Evolutionary conservation across 2,888 invertebrate genomes (phyloP).

Genomic region (Euplexia lucipara): DNA sequence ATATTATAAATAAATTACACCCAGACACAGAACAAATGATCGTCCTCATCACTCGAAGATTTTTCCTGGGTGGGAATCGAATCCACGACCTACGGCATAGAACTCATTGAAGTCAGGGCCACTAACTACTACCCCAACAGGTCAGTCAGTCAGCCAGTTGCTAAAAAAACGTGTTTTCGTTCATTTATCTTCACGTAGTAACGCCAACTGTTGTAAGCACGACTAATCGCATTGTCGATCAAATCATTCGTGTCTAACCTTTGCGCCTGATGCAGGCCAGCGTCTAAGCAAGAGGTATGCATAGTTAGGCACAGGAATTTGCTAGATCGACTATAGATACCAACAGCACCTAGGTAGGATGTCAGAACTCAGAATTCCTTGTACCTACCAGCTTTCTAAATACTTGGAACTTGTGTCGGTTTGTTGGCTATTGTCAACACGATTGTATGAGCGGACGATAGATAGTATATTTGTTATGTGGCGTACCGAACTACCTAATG

Average conservation of each 20-base stretch:
- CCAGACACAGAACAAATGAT: no score
- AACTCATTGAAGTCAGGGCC: no score
- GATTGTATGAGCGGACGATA: background rate
- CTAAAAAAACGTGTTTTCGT: no score
- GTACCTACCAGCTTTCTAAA: slow-evolving; percentile 56
- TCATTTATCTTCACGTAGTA: background rate
- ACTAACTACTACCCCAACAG: no score
- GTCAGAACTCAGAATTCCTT: slow-evolving; percentile 51
- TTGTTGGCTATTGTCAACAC: slow-evolving; percentile 43
- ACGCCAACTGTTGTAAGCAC: background rate
- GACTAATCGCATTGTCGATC: slow-evolving; percentile 22
- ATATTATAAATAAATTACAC: no score
- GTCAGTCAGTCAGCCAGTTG: no score
- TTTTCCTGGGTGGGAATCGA: no score
- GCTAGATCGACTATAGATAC: slow-evolving; percentile 36
- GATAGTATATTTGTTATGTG: slow-evolving; percentile 1
- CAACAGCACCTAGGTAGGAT: slow-evolving; percentile 31
- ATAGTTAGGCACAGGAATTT: slow-evolving; percentile 32
- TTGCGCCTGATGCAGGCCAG: background rate
- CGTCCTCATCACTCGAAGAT: no score
- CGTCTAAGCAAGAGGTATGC: slow-evolving; percentile 34
- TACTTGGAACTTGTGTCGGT: slow-evolving; percentile 23
- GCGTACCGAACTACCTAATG: no score
- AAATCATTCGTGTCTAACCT: slow-evolving; percentile 26
- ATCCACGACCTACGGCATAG: no score